Percentiles rank a stretch among this genome's conserved stretches.
Conservation (phyloP, 2,797 vertebrate genomes). For the Sarcoramphus papa region DNA sequence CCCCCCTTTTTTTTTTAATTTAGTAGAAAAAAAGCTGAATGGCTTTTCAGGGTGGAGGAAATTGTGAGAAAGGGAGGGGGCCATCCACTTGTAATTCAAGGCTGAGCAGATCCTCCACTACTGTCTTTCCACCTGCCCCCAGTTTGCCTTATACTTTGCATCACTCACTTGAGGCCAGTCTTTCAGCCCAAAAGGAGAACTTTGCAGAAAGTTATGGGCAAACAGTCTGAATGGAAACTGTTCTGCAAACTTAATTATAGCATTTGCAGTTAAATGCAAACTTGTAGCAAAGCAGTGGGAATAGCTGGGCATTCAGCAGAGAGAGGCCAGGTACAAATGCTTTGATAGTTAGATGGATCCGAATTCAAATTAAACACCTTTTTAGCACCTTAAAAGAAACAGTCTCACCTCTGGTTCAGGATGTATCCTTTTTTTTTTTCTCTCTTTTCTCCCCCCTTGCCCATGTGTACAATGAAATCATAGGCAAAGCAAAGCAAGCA, state of each 20-base stretch:
- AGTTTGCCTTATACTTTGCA: background rate
- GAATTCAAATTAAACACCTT: background rate
- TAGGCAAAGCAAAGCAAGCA: constrained; percentile 2
- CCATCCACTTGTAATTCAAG: background rate
- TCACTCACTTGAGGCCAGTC: background rate
- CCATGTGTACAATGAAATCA: background rate
- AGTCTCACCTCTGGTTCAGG: background rate
- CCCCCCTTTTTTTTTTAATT: background rate
- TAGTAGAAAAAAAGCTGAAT: background rate
- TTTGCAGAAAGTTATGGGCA: background rate
- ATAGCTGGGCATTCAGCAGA: background rate
- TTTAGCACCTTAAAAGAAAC: background rate
- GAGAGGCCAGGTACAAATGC: background rate
- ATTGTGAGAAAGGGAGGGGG: background rate
- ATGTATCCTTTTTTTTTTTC: background rate
- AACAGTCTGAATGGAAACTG: background rate
- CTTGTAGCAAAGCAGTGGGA: background rate
- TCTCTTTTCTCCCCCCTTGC: rapidly evolving
- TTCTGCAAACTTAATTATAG: background rate
- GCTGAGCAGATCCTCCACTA: background rate
- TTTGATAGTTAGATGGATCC: background rate
- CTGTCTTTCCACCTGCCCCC: background rate
- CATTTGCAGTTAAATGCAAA: background rate
- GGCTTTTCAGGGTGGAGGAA: background rate
- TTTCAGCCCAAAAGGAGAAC: background rate